Base-by-base conservation (phyloP, 2,888 invertebrate genomes). In the Hybos culiciformis region DNA sequence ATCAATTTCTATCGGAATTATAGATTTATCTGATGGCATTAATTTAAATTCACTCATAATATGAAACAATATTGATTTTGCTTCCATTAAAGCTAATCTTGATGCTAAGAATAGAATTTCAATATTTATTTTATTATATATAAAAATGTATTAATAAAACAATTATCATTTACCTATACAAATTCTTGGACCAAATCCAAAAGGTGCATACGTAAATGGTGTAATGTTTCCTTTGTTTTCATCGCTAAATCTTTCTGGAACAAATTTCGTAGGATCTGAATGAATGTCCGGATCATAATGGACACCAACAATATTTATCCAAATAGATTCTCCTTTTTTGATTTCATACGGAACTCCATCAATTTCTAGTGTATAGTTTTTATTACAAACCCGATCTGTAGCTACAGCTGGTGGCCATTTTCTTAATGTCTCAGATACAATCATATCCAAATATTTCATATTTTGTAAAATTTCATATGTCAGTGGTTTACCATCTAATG, bases 381-480 rank as follows among this genome's bases (percentile, higher is more conserved):
- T 73, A 5, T 60, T 61, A 51, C 76, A 77, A 5, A 66, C 46
- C 11, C 77, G 65, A 50, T 75, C 75, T n/a, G 66, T 41, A 0
- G 56, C 61, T 1, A 64, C 37, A 1, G 56, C 67, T 1, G 71
- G 63, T 0, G 75, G 70, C 74, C 74, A 77, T 46, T 62, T 57
- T 15, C 74, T 58, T 4, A 74, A 56, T 0, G 65, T 49, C 52
- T 75, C 74, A 54, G 72, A 72, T 0, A 77, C 55, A 1, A 66
- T 59, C 54, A 64, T 63, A 49, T 78, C 78, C 66, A 78, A 54
- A 46, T 78, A 78, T 37, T 68, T 68, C 74, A 78, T 72, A 32
- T 63, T 66, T 51, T 72, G 68, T 1, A 78, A 58, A 1, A 66
- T 65, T 24, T 71, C 73, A 48, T 74, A 78, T 37, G 70, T 69